Evolutionary conservation across 1,140 invertebrate genomes (phyloP), one percentile per base, ranked within the genome.

Genomic region (Drosophila punjabiensis): DNA sequence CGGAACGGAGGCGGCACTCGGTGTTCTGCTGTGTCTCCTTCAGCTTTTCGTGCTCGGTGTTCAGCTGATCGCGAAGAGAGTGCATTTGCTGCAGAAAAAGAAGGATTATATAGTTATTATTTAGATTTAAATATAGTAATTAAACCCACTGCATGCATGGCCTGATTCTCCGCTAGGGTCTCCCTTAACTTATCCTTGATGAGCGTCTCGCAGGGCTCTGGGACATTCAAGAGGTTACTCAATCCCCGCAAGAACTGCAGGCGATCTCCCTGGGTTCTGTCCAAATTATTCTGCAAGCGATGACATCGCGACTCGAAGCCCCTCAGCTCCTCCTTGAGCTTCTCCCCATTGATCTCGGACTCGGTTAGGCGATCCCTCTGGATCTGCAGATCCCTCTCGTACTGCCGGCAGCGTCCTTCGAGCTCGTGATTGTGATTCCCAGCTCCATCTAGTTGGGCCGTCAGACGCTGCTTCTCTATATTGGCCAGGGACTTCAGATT

Each of bases 161-260:
- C 96, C 85, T 97, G 96, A 81, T 96, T 96, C 43, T 97, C 96
- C 64, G 94, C 95, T 4, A 97, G 89, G 18, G 97, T 94, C 92
- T 97, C 96, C 24, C 96, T 93, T 56, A 97, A 95, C 70, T 96
- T 94, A 52, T 97, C 96, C 91, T 97, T 96, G 56, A 97, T 96
- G 14, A 96, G 94, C 28, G 94, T 95, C 88, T 97, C 96, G 48
- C 96, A 95, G 4, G 96, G 95, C 81, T 97, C 96, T 5, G 91
- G 73, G 13, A 92, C 77, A 69, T 92, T 91, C 2, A 93, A 61
- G 28, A 91, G 63, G 63, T 90, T 83, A 43, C 92, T 91, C 11
- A 93, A 33, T 11, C 69, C 81, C 7, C 92, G 59, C 30, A 93
- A 56, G 37, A 93, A 93, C 50, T 92, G 87, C 56, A 93, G 30